Evolutionary conservation across 2,888 invertebrate species (phyloP), one percentile per base, ranked within the genome.

Genomic region (Mythimna albipuncta): DNA sequence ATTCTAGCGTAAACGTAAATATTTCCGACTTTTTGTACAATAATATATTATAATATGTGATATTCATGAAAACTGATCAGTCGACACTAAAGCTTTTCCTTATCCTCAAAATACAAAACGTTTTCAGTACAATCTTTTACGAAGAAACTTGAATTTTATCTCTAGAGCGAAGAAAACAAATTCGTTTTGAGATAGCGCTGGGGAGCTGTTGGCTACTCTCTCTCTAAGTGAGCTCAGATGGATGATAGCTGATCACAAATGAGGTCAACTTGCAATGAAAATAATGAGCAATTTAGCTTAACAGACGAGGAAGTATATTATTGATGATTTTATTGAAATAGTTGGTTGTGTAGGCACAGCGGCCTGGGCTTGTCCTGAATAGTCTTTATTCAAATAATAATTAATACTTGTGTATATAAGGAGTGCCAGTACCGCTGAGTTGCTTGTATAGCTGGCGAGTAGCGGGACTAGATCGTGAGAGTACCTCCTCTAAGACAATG

Each of bases 391-490:
- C 72, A 82, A 80, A 76, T 74, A 74, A 38, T 41, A 47, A 47
- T 47, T 47, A 47, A 78, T 64, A 71, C 54, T 58, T 75, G 59
- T 72, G 32, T 77, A 75, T 71, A 58, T 75, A 79, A 85, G 66
- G 81, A 85, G 86, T 80, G 72, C 77, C 77, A 80, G 86, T 77
- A 80, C 71, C 82, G 70, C 76, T 79, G 69, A 75, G 68, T 85
- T 77, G 74, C 77, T 82, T 82, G 79, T 77, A 73, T 74, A 82
- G 81, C 72, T 84, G 74, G 72, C 77, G 80, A 86, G 82, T 94
- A 95, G 91, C 95, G 94, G 94, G 92, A 93, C 89, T 84, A 79
- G 77, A 87, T 90, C 84, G 88, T 89, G 89, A 87, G 84, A 87
- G 70, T 84, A 91, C 89, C 88, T 86, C 82, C 85, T 52, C 50